These are phyloP conservation scores for Parambassis ranga DNA, from an alignment of 2,797 vertebrate genomes.

Conservation along the genomic window DNA sequence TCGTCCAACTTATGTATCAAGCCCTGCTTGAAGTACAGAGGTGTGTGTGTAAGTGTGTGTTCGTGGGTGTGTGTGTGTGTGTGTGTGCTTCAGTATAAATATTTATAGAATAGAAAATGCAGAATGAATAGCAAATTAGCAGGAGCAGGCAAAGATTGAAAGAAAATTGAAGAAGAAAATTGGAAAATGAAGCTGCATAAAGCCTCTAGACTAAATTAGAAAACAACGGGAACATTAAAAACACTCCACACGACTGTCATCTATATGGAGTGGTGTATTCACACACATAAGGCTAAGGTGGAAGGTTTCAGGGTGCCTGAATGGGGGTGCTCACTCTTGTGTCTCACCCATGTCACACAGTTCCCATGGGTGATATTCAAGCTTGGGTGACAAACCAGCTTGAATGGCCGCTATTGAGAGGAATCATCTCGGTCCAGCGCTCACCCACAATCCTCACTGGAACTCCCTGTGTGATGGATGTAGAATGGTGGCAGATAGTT, in stretches of 20 bases:
- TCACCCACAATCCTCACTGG: slow-evolving; percentile 63
- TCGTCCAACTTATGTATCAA: slow-evolving; percentile 8
- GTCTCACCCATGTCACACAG: slow-evolving; percentile 29
- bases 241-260: background rate
- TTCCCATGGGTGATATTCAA: slow-evolving; percentile 75
- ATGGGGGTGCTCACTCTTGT: background rate
- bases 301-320: background rate
- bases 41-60: background rate
- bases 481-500: slow-evolving; percentile 24
- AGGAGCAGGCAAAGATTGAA: slow-evolving; percentile 25
- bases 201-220: slow-evolving; percentile 24
- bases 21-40: slow-evolving; percentile 2
- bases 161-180: slow-evolving; percentile 57
- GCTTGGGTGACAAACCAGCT: slow-evolving; percentile 49
- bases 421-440: slow-evolving; percentile 74
- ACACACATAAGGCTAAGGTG: slow-evolving; percentile 2
- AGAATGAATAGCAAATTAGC: slow-evolving; percentile 62
- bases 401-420: slow-evolving; percentile 70
- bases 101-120: slow-evolving; percentile 65
- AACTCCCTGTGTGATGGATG: slow-evolving; percentile 60
- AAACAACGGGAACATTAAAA: slow-evolving; percentile 36
- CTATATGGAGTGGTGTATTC: slow-evolving; percentile 16
- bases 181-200: slow-evolving; percentile 41
- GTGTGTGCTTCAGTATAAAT: slow-evolving; percentile 47
- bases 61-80: background rate